Base-by-base conservation (phyloP, 2,888 invertebrate genomes). In the Crepidodera aurea region DNA sequence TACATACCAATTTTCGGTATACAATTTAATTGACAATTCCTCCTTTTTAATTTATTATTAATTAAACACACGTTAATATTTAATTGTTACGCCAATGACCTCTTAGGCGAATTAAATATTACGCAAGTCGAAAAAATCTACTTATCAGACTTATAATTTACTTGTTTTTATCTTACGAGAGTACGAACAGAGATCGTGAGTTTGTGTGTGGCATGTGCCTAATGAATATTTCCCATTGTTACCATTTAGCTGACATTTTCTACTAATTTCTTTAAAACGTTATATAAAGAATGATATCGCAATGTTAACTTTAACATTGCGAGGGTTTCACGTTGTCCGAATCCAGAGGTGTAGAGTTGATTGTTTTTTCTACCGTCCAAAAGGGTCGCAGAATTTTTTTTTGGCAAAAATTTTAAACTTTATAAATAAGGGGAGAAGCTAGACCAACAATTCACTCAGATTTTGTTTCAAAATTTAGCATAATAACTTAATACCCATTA, bases 171-270 rank as follows among this genome's bases (percentile, higher is more conserved):
- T 48, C 48, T 6, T 13, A 48, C 8, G n/a, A 25, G 22, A 42
- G 15, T n/a, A n/a, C n/a, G n/a, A 15, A 5, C 48, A 8, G 27
- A 48, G 48, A 48, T 70, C 70, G 69, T 70, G 70, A 70, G 66
- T 67, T 69, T 68, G 69, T 69, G 69, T 70, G 69, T 71, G 69
- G 69, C 66, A 64, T 46, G 55, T 46, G 44, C 22, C 39, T 70
- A 72, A 72, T 71, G 69, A 70, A 62, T 65, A 62, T 60, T 61
- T 61, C 42, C 61, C 58, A 64, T 64, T 64, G 64, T 64, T 64
- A 40, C 54, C 40, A 61, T 64, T 57, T 48, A 61, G 53, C 60
- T 65, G 65, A 65, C 61, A 62, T 65, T 65, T 59, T 65, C 59
- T 59, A 53, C 55, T 62, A 65, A 65, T 65, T 65, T 62, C 55